These are phyloP conservation scores for Meteorus cinctellus DNA, from an alignment of 2,888 invertebrate genomes.

Conservation along the genomic window DNA sequence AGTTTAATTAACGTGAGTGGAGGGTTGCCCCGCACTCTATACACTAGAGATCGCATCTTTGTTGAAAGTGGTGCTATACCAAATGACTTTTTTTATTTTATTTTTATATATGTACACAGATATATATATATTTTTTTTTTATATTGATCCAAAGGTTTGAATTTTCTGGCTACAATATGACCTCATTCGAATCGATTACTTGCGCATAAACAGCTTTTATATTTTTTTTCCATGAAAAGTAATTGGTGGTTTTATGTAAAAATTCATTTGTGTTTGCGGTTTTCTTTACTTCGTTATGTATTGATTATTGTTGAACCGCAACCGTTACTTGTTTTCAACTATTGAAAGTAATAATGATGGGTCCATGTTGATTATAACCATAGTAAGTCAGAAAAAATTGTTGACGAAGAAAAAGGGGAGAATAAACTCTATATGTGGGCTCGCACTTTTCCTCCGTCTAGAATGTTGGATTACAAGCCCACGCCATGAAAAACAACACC, in stretches of 20 bases:
- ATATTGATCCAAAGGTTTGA: neutral
- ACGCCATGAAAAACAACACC: constrained; percentile 57
- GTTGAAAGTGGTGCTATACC: neutral
- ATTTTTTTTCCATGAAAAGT: neutral
- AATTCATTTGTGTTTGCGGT: constrained; percentile 26
- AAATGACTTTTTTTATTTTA: constrained; percentile 4
- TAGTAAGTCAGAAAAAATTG: neutral
- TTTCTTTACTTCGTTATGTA: constrained; percentile 55
- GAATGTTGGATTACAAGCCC: constrained; percentile 20
- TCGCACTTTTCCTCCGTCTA: neutral
- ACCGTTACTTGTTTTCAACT: constrained; percentile 41
- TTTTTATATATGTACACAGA: neutral
- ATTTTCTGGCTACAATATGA: neutral
- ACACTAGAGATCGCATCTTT: constrained; percentile 17
- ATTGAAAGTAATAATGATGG: constrained; percentile 60
- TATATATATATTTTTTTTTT: neutral
- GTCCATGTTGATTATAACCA: constrained; percentile 61
- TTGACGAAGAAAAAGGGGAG: too few species aligned
- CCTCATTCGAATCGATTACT: neutral
- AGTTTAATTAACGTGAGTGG: constrained; percentile 24
- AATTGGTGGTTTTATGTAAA: neutral
- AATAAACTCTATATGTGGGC: neutral
- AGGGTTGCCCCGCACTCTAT: neutral
- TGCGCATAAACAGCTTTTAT: neutral
- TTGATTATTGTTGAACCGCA: constrained; percentile 52